Evolutionary conservation across 2,113 vertebrate genomes (phyloP).

Genomic region (Conger conger): DNA sequence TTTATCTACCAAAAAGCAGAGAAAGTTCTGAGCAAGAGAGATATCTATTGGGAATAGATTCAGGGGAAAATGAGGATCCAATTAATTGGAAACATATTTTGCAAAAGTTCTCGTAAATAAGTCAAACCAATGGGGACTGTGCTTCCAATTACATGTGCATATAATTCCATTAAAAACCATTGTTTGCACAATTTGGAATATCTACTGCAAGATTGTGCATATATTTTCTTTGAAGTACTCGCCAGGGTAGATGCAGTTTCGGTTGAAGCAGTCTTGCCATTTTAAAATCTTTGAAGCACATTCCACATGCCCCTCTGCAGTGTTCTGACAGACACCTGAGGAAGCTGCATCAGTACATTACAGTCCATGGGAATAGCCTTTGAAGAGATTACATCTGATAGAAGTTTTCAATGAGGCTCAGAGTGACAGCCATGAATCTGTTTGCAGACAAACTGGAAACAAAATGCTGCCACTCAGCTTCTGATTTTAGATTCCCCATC

Average conservation of each 20-base stretch:
- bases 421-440: constrained; percentile 76
- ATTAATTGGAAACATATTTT: constrained; percentile 25
- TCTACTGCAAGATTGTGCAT: neutral
- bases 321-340: constrained; percentile 72
- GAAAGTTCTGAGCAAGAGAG: constrained; percentile 13
- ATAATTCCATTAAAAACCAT: neutral
- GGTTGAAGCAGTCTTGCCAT: constrained; percentile 58
- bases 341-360: constrained; percentile 66
- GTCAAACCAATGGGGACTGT: neutral
- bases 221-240: neutral
- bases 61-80: neutral
- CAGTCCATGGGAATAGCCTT: constrained; percentile 73
- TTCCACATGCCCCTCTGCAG: constrained; percentile 54
- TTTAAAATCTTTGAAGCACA: constrained; percentile 69
- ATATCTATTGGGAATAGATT: constrained; percentile 23
- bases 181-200: neutral
- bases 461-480: constrained; percentile 73
- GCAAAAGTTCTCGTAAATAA: constrained; percentile 10
- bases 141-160: neutral
- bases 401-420: constrained; percentile 71
- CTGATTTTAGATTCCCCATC: constrained; percentile 49
- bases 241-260: constrained; percentile 13
- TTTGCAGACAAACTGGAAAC: constrained; percentile 72
- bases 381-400: constrained; percentile 74
- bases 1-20: neutral